Conservation (phyloP, 2,888 invertebrate genomes). For the Cantharis rustica region DNA sequence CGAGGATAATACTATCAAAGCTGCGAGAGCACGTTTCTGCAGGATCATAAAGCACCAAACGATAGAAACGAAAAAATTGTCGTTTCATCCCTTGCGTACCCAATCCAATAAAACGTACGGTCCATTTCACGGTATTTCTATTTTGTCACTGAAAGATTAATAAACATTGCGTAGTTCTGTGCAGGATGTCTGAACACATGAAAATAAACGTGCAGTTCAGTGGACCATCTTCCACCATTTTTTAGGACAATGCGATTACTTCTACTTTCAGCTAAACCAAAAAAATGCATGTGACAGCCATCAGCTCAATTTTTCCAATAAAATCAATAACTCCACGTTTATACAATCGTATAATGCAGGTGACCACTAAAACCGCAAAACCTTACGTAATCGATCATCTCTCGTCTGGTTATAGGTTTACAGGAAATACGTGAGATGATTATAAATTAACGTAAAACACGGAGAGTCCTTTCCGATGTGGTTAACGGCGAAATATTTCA, state of each 20-base stretch:
- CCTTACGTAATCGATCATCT: slow-evolving; percentile 14
- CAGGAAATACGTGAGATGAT: slow-evolving; percentile 21
- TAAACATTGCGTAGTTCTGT: neutral
- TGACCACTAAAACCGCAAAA: neutral
- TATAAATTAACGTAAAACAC: neutral
- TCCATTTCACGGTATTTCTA: neutral
- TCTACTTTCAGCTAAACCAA: neutral
- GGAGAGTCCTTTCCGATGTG: neutral
- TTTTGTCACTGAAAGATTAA: neutral
- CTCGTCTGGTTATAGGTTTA: slow-evolving; percentile 4
- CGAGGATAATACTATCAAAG: neutral
- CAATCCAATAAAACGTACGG: neutral
- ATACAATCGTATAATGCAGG: neutral
- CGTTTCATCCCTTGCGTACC: neutral
- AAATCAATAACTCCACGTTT: neutral
- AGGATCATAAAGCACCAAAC: neutral
- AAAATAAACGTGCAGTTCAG: neutral
- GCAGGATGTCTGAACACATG: neutral
- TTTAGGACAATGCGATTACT: neutral
- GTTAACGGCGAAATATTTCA: neutral
- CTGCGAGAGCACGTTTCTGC: neutral
- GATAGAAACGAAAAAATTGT: neutral
- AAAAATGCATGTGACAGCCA: neutral
- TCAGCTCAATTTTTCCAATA: neutral
- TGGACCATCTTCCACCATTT: neutral